Evolutionary conservation across 2,888 invertebrate species (phyloP).

Genomic region (Mesoligia furuncula): DNA sequence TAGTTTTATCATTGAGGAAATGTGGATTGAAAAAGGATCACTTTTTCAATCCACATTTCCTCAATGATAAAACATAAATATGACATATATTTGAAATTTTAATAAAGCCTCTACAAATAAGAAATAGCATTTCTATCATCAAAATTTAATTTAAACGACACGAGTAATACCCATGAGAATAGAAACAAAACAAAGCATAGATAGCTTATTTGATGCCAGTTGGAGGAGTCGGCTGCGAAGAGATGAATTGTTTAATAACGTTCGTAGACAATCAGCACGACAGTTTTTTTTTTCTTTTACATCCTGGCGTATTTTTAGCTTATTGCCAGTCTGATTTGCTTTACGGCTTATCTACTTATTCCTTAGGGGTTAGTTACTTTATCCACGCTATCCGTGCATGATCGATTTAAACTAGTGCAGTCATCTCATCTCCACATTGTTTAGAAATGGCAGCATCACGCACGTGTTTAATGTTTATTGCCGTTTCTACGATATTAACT

Average conservation of each 20-base stretch:
- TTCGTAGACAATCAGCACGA: conserved; percentile 31
- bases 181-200: conserved; percentile 29
- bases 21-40: no score
- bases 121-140: conserved; percentile 24
- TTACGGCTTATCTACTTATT: background rate
- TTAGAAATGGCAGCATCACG: background rate
- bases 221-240: conserved; percentile 22
- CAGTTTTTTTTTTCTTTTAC: conserved; percentile 12
- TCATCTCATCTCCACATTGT: background rate
- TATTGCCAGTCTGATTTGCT: conserved; percentile 20
- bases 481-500: background rate
- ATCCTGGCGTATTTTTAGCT: conserved; percentile 6
- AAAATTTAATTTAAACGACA: conserved; percentile 41
- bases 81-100: background rate
- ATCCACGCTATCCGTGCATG: background rate
- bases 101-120: conserved; percentile 23
- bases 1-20: background rate
- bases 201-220: conserved; percentile 41
- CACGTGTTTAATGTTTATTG: background rate
- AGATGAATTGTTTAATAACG: conserved; percentile 57
- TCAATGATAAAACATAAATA: no score
- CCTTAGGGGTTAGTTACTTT: background rate
- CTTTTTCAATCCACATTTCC: no score
- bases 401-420: background rate
- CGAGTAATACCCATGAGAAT: background rate